Evolutionary conservation across 2,888 invertebrate species (phyloP).

Genomic region (Microctonus hyperodae): DNA sequence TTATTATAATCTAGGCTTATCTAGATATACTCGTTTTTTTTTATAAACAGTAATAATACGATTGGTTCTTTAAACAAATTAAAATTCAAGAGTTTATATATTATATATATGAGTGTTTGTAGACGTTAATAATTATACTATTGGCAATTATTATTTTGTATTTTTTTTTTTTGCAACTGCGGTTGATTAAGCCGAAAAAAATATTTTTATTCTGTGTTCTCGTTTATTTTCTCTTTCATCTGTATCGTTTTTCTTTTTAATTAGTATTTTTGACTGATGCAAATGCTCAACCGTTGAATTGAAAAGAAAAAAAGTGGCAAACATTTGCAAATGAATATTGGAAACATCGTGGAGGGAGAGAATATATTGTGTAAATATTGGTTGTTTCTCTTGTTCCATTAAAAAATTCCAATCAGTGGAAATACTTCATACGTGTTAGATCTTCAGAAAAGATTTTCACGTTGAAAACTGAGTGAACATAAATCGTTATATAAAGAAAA

Average conservation of each 20-base stretch:
- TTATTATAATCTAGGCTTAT: slow-evolving; percentile 48
- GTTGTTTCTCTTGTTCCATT: slow-evolving; percentile 47
- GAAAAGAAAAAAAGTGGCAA: slow-evolving; percentile 9
- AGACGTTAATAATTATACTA: slow-evolving; percentile 39
- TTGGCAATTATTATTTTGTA: not conserved
- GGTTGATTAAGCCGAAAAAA: slow-evolving; percentile 31
- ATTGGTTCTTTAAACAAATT: slow-evolving; percentile 44
- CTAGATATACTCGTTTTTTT: slow-evolving; percentile 47
- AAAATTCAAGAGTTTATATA: slow-evolving; percentile 39
- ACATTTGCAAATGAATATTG: slow-evolving; percentile 10
- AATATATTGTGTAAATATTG: slow-evolving; percentile 54
- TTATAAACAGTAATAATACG: slow-evolving; percentile 47
- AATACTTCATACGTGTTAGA: not conserved
- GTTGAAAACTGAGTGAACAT: slow-evolving; percentile 17
- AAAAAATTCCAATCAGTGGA: slow-evolving; percentile 32
- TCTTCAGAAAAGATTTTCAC: slow-evolving; percentile 16
- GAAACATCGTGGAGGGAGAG: slow-evolving; percentile 37
- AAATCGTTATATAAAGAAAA: slow-evolving; percentile 25
- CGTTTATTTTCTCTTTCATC: slow-evolving; percentile 29
- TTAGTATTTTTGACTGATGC: slow-evolving; percentile 32
- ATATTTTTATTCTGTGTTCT: slow-evolving; percentile 27
- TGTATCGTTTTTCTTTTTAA: slow-evolving; percentile 16
- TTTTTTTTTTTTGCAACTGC: slow-evolving; percentile 42
- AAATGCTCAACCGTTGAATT: slow-evolving; percentile 31
- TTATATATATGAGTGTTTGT: slow-evolving; percentile 46